Evolutionary conservation across 2,113 vertebrate species (phyloP), one percentile per base, ranked within the genome.

Genomic region (Lonchura striata): DNA sequence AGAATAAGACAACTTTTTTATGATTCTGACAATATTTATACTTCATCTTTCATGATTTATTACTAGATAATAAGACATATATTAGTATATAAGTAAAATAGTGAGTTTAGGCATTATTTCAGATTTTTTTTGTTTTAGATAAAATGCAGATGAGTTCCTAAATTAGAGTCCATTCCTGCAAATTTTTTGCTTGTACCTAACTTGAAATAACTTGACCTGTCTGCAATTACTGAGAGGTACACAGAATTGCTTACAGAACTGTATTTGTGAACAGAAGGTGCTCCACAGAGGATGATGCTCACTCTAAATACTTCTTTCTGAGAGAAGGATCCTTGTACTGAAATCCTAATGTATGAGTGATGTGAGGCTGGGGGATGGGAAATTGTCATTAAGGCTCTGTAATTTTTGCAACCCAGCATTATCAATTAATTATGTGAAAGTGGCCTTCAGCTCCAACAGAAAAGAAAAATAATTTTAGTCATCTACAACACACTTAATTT

Each of bases 391-490:
- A 89, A 92, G 81, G 88, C 54, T 96, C 87, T 97, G 77, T 96
- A 93, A 95, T 91, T 79, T 94, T 96, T 94, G 64, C 77, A 95
- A 69, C 81, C 82, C 91, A 92, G 71, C 57, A 81, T 91, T 96
- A 96, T 84, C 83, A 95, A 61, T 93, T 85, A 93, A 96, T 19
- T 94, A 91, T 88, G 90, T 97, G 92, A 95, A 98, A 97, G 96
- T 97, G 97, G 94, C 98, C 98, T 98, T 98, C 96, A 97, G 90
- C 86, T 97, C 97, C 94, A 97, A 94, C 72, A 92, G 72, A 97
- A 82, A 91, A 95, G 80, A 80, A 80, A 78, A 94, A 77, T 86
- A 95, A 95, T 86, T 90, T 86, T 66, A 39, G 86, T 78, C 54
- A 93, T 92, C 80, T 86, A 25, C 56, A 92, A 52, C 63, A 86